Evolutionary conservation across 2,888 invertebrate genomes (phyloP).

Genomic region (Stenodera caucasica): DNA sequence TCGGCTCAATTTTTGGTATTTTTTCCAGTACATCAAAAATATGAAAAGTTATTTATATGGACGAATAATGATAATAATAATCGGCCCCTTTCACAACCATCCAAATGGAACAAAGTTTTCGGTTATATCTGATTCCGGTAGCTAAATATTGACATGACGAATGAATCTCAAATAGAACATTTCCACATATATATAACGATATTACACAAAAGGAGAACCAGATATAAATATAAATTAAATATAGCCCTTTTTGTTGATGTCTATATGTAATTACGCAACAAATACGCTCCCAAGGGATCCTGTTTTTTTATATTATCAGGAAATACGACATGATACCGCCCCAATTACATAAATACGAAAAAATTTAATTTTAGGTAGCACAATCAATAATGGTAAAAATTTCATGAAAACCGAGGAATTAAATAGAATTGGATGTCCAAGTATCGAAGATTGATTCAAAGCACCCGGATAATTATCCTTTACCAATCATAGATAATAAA

Average conservation of each 20-base stretch:
- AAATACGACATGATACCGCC: neutral
- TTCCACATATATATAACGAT: conserved; percentile 9
- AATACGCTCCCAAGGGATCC: neutral
- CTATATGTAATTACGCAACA: neutral
- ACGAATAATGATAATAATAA: conserved; percentile 29
- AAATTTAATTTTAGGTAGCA: too few species aligned
- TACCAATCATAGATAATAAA: neutral
- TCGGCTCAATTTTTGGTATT: too few species aligned
- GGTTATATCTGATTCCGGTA: conserved; percentile 33
- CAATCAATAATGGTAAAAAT: too few species aligned
- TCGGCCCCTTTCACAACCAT: conserved; percentile 13
- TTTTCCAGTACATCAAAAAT: too few species aligned
- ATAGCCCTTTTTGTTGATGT: neutral
- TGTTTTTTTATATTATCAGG: neutral
- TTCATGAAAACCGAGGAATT: neutral
- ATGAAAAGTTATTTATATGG: too few species aligned
- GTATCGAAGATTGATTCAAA: neutral
- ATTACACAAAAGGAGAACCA: neutral
- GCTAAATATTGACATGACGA: conserved; percentile 32
- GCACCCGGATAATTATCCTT: neutral
- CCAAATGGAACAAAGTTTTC: conserved; percentile 21
- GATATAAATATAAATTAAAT: too few species aligned
- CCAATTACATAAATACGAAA: too few species aligned
- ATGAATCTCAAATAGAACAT: conserved; percentile 27
- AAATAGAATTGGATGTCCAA: too few species aligned